These are phyloP conservation scores for Portevinia maculata DNA, from an alignment of 2,888 invertebrate genomes.

Conservation along the genomic window DNA sequence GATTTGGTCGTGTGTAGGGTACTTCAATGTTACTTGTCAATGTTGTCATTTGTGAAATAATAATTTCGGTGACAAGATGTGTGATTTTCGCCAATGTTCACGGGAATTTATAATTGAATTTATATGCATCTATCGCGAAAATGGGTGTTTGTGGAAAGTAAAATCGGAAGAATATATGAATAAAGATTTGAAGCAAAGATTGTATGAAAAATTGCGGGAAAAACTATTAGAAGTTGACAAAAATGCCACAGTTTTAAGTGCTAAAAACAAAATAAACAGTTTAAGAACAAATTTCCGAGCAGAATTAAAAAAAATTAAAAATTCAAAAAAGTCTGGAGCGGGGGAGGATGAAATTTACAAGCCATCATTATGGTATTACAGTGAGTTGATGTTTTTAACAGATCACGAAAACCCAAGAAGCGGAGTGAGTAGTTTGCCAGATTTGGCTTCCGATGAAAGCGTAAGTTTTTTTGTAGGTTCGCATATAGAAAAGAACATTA, in stretches of 20 bases:
- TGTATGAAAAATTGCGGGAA: conserved; percentile 21
- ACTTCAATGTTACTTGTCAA: conserved; percentile 8
- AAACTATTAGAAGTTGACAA: conserved; percentile 24
- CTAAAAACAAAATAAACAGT: conserved; percentile 31
- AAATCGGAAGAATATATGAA: conserved; percentile 19
- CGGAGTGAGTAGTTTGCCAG: conserved; percentile 19
- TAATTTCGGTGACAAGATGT: conserved; percentile 16
- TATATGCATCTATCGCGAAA: background rate
- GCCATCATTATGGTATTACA: conserved; percentile 26
- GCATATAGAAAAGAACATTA: background rate
- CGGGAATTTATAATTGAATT: conserved; percentile 15
- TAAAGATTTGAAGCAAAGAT: conserved; percentile 14
- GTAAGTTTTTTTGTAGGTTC: conserved; percentile 9
- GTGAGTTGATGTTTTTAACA: conserved; percentile 10
- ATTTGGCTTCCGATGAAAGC: conserved; percentile 22
- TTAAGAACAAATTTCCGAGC: no score
- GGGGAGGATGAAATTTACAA: conserved; percentile 28
- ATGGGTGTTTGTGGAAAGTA: conserved; percentile 17
- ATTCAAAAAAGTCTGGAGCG: conserved; percentile 16
- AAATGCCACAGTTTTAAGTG: conserved; percentile 21
- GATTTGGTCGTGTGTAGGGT: conserved; percentile 8
- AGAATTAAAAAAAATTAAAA: conserved; percentile 16
- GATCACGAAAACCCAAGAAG: conserved; percentile 13
- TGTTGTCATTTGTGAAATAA: no score
- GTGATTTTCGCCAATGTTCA: conserved; percentile 4